Evolutionary conservation across 2,797 vertebrate genomes (phyloP).

Genomic region (Siniperca obscura): DNA sequence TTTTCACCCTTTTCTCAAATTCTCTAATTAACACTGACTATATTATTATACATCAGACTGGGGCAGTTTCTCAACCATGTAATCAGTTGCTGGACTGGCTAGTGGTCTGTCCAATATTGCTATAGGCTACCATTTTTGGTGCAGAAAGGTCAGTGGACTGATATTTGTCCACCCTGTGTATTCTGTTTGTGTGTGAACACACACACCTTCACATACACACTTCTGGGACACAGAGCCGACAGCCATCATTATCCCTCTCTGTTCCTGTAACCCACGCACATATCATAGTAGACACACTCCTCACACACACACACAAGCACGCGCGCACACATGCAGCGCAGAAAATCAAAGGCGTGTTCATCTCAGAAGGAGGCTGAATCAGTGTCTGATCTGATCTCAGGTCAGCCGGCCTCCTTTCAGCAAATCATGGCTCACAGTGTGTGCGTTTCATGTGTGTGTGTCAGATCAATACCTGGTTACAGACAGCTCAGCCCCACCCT

Average conservation of each 20-base stretch:
- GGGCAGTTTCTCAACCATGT: constrained; percentile 7
- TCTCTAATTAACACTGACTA: constrained; percentile 14
- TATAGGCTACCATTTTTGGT: constrained; percentile 27
- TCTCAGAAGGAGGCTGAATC: constrained; percentile 58
- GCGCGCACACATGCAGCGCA: not conserved
- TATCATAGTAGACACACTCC: constrained; percentile 4
- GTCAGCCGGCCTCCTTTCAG: constrained; percentile 52
- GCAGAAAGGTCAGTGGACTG: constrained; percentile 53
- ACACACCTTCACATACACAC: constrained; percentile 3
- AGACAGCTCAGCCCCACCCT: constrained; percentile 56
- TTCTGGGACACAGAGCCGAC: constrained; percentile 6
- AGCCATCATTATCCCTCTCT: constrained; percentile 46
- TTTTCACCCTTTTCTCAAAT: not conserved
- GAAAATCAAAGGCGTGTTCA: constrained; percentile 67
- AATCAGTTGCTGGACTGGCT: not conserved
- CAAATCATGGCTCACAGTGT: constrained; percentile 32
- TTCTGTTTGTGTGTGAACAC: not conserved
- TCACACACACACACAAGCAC: not conserved
- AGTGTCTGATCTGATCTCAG: constrained; percentile 62
- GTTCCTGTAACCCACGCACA: constrained; percentile 17
- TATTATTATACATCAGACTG: not conserved
- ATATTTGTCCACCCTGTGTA: constrained; percentile 17
- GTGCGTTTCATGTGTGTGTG: constrained; percentile 34
- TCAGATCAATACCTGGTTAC: constrained; percentile 76
- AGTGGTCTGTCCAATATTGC: not conserved